Conservation (phyloP, 2,888 invertebrate genomes). For the Megaustenia siamemsis region DNA sequence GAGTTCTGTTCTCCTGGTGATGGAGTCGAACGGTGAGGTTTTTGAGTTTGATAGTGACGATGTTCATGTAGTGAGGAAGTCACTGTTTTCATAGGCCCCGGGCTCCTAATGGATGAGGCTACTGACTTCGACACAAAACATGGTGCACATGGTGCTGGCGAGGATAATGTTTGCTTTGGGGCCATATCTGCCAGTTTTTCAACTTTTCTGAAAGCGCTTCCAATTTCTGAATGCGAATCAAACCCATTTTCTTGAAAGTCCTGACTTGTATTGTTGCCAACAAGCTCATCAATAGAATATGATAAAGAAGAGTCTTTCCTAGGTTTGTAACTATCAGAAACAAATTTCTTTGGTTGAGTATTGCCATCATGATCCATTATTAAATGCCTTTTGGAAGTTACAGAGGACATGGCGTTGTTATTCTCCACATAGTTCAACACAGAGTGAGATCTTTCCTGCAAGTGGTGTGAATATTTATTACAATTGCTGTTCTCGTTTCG, state of each 20-base stretch:
- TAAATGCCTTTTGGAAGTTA: slow-evolving; percentile 24
- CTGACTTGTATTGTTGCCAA: not conserved
- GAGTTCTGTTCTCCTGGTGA: slow-evolving; percentile 20
- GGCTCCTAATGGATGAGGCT: not conserved
- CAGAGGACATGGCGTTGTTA: slow-evolving; percentile 20
- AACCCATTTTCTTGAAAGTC: slow-evolving; percentile 21
- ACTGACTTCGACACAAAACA: slow-evolving; percentile 26
- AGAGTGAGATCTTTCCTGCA: slow-evolving; percentile 17
- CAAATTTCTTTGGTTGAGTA: slow-evolving; percentile 2
- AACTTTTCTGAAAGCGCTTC: slow-evolving; percentile 76
- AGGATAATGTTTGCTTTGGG: not conserved
- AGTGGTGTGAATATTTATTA: not conserved
- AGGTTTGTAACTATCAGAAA: not conserved
- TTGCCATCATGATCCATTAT: not conserved
- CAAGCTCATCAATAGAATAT: slow-evolving; percentile 50
- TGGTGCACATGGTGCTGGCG: not conserved
- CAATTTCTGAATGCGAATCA: slow-evolving; percentile 53
- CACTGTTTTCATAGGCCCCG: slow-evolving; percentile 10
- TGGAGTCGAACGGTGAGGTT: not conserved
- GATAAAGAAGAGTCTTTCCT: slow-evolving; percentile 31
- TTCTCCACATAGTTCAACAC: slow-evolving; percentile 35
- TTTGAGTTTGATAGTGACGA: not conserved
- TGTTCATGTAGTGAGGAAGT: slow-evolving; percentile 5
- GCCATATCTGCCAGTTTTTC: slow-evolving; percentile 56
- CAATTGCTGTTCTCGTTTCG: not conserved